Conservation (phyloP, 2,888 invertebrate species). For the Choreutis nemorana region DNA sequence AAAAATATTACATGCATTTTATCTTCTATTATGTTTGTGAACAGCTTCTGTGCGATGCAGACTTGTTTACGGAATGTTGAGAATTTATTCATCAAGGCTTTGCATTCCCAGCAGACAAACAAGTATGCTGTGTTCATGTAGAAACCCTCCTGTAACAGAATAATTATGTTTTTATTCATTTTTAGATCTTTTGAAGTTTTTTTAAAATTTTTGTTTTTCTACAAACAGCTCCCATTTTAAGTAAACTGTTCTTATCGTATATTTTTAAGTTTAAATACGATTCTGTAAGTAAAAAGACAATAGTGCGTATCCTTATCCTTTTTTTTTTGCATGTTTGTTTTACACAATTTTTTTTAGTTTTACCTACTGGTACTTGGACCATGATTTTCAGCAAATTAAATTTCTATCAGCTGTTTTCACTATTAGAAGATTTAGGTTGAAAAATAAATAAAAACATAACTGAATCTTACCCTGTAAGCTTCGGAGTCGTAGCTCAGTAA, state of each 20-base stretch:
- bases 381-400: too few relatives aligned
- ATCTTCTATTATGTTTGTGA: conserved; percentile 19
- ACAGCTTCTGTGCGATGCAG: conserved; percentile 23
- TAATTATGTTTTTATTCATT: too few relatives aligned
- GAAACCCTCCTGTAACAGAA: conserved; percentile 27
- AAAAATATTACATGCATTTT: too few relatives aligned
- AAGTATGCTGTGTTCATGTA: conserved; percentile 28
- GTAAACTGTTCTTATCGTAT: neutral
- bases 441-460: conserved; percentile 2
- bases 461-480: conserved; percentile 29
- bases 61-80: conserved; percentile 24
- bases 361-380: too few relatives aligned
- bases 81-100: conserved; percentile 23
- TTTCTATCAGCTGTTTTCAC: too few relatives aligned
- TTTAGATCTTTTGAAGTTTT: neutral
- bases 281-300: too few relatives aligned
- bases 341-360: too few relatives aligned
- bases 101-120: conserved; percentile 40
- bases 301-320: too few relatives aligned
- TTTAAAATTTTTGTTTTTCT: neutral
- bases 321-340: too few relatives aligned
- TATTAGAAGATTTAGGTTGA: too few relatives aligned
- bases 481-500: conserved; percentile 32
- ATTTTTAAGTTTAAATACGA: conserved; percentile 1
- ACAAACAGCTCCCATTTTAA: too few relatives aligned